phyloP scores from a whole-genome alignment of 1,140 invertebrate genomes.

The Arctopsyche grandis region DNA sequence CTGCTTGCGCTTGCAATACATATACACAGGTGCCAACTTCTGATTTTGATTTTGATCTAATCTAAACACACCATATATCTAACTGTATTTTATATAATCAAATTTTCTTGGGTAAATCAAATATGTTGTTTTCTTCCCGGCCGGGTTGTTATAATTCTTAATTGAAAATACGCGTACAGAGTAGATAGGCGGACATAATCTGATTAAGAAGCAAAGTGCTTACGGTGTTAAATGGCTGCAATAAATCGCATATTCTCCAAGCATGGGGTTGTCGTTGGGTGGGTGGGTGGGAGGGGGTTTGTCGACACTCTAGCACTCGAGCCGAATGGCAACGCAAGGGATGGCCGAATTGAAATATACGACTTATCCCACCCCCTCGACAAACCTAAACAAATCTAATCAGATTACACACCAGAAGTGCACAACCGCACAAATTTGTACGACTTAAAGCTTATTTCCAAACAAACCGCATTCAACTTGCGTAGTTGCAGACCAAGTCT shows the following conservation, averaged over 20 bases:
- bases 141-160: neutral
- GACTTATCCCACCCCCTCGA: conserved; percentile 13
- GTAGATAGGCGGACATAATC: neutral
- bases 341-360: conserved; percentile 45
- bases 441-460: neutral
- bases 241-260: conserved; percentile 44
- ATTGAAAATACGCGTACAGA: conserved; percentile 22
- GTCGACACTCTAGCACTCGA: conserved; percentile 39
- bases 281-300: conserved; percentile 19
- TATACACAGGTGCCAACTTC: no score
- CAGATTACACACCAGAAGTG: conserved; percentile 42
- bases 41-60: no score
- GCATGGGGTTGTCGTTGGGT: neutral
- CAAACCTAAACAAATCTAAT: conserved; percentile 51
- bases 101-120: neutral
- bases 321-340: neutral
- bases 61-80: no score
- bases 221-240: conserved; percentile 44
- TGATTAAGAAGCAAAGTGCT: conserved; percentile 30
- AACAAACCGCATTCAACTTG: no score
- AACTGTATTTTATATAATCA: no score
- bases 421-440: conserved; percentile 13
- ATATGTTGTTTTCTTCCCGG: neutral
- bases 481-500: no score
- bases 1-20: no score